phyloP scores from a whole-genome alignment of 2,113 vertebrate species.

The Junco hyemalis region DNA sequence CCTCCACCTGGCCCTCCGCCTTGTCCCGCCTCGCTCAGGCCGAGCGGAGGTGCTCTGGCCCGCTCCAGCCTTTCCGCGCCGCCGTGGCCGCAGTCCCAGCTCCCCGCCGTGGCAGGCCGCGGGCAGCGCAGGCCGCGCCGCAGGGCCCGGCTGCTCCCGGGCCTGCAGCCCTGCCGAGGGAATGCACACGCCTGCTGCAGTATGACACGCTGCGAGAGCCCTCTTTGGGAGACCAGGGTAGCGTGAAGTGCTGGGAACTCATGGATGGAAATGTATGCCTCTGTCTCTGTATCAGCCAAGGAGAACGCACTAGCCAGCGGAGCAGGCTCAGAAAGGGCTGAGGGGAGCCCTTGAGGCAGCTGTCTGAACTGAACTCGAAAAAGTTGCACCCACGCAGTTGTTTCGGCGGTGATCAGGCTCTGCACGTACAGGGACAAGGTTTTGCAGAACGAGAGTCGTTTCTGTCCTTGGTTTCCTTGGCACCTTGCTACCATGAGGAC shows the following conservation, averaged over 20 bases:
- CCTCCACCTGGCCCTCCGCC: rapidly evolving
- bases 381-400: background rate
- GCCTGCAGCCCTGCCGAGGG: rapidly evolving
- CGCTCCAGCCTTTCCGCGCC: rapidly evolving
- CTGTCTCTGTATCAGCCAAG: background rate
- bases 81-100: background rate
- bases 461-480: background rate
- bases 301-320: background rate
- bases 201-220: rapidly evolving
- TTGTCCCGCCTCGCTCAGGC: rapidly evolving
- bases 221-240: rapidly evolving
- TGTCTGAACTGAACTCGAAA: background rate
- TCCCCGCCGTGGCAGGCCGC: background rate
- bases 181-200: rapidly evolving
- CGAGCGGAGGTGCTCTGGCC: rapidly evolving
- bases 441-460: background rate
- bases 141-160: rapidly evolving
- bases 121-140: background rate
- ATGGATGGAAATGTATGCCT: rapidly evolving
- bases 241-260: rapidly evolving
- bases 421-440: background rate
- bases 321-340: background rate
- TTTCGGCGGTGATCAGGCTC: background rate
- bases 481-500: rapidly evolving
- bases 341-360: rapidly evolving